Base-by-base conservation (phyloP, 2,797 vertebrate species). In the Uromys caudimaculatus region DNA sequence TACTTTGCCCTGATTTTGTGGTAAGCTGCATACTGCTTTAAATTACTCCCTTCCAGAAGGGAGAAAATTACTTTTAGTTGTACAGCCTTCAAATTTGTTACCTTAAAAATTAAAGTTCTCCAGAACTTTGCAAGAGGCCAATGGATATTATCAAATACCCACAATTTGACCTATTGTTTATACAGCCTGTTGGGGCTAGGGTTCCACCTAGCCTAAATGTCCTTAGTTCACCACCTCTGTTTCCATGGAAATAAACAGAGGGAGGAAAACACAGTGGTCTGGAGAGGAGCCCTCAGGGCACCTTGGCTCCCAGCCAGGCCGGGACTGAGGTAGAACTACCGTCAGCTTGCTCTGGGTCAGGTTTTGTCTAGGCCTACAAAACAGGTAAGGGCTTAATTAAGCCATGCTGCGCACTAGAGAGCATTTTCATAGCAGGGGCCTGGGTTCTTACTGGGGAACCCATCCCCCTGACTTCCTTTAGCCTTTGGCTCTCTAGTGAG, bases 181-280 rank as follows among this genome's bases (percentile, higher is more conserved):
- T 2, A 73, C 32, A 38, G 11, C 1, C 32, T 35, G 91, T 27
- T 87, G 54, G 24, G 17, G 83, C 78, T 78, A 62, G 50, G 62
- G 69, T 54, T 87, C 95, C 77, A 54, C 88, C 77, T 85, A 41
- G n/a, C 60, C 71, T 83, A 38, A 29, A 29, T 60, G 75, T 82
- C 90, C 44, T 93, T 79, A 2, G 0, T 52, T 87, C 32, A 52
- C 8, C 35, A 41, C 73, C 52, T 82, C 76, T 64, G 44, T 93
- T 85, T 95, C 95, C 85, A 41, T 89, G 88, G 95, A 93, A 85
- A 95, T 38, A 95, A 97, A 94, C 87, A 84, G 60, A 47, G 41
- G 87, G 77, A 96, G 76, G 94, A 82, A 95, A 91, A 86, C 95
- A 86, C 0, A 0, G 35, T 75, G 73, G 73, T 92, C 84, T 76